Evolutionary conservation across 2,888 invertebrate genomes (phyloP).

Genomic region (Plagiodera versicolora): DNA sequence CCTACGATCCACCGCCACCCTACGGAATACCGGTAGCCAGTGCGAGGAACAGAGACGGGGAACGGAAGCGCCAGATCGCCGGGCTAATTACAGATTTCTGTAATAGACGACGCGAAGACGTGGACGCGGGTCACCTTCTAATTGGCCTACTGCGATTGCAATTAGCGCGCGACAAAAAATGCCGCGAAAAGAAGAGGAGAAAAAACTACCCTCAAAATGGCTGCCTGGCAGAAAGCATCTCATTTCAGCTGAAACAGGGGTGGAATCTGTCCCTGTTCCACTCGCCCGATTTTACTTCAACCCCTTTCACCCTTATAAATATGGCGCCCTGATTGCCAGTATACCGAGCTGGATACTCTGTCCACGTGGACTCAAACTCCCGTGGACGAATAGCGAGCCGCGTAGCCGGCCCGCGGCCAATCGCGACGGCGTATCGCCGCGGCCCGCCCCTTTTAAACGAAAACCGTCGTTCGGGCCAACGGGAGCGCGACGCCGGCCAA

Average conservation of each 20-base stretch:
- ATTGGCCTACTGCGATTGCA: constrained; percentile 49
- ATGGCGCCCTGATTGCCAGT: constrained; percentile 59
- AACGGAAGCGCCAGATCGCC: not conserved
- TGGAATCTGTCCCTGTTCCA: constrained; percentile 57
- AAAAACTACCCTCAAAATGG: constrained; percentile 75
- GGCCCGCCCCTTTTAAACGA: constrained; percentile 51
- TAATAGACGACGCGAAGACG: constrained; percentile 28
- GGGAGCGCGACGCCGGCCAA: constrained; percentile 40
- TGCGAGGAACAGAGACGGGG: not conserved
- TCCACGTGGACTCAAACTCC: not conserved
- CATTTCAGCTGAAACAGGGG: constrained; percentile 57
- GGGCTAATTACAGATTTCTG: not conserved
- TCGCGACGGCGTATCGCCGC: constrained; percentile 19
- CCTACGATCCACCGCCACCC: constrained; percentile 48
- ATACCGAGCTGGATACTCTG: constrained; percentile 49
- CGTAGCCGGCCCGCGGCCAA: too few relatives aligned
- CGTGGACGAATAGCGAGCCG: too few relatives aligned
- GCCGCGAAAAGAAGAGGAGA: constrained; percentile 51
- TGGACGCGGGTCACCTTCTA: constrained; percentile 50
- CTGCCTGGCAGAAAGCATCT: constrained; percentile 63
- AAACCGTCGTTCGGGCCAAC: constrained; percentile 43
- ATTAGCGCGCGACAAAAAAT: constrained; percentile 48
- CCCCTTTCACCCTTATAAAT: constrained; percentile 59
- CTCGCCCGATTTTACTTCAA: constrained; percentile 57
- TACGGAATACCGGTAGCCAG: constrained; percentile 50